A percentile compares a stretch with the other conserved stretches of the same genome.
phyloP scores from a whole-genome alignment of 2,797 vertebrate species.

The Hypotaenidia okinawae region DNA sequence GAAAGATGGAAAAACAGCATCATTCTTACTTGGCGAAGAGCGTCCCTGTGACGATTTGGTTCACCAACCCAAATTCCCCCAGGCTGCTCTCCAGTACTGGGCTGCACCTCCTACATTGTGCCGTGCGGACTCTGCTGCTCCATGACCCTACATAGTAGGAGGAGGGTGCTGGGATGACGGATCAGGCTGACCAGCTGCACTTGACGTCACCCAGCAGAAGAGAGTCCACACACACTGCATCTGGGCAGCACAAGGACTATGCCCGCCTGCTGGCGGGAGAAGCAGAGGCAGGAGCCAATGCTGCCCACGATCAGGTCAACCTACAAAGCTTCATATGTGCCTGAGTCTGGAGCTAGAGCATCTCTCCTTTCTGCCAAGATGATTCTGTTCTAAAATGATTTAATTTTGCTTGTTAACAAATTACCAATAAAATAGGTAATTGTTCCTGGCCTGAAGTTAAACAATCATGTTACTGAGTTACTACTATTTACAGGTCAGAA shows the following conservation, averaged over 20 bases:
- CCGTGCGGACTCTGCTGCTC: not conserved
- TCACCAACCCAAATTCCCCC: not conserved
- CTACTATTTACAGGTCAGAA: not conserved
- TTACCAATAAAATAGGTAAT: not conserved
- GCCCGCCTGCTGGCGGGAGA: fast-evolving
- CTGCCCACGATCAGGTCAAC: not conserved
- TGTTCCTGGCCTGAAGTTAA: not conserved
- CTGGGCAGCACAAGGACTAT: fast-evolving
- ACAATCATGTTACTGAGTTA: not conserved
- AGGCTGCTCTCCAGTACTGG: not conserved
- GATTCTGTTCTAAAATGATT: not conserved
- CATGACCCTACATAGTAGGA: slow-evolving; percentile 46
- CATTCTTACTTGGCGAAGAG: not conserved
- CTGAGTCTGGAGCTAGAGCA: fast-evolving
- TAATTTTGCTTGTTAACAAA: not conserved
- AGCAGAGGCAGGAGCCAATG: not conserved
- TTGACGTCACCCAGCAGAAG: not conserved
- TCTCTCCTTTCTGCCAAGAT: not conserved
- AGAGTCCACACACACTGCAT: not conserved
- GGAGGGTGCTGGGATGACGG: not conserved
- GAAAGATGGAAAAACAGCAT: slow-evolving; percentile 40
- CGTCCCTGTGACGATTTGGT: not conserved
- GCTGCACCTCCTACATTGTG: not conserved
- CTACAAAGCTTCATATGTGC: fast-evolving
- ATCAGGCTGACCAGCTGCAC: not conserved